Base-by-base conservation (phyloP, 2,113 vertebrate species). In the Pseudopipra pipra region DNA sequence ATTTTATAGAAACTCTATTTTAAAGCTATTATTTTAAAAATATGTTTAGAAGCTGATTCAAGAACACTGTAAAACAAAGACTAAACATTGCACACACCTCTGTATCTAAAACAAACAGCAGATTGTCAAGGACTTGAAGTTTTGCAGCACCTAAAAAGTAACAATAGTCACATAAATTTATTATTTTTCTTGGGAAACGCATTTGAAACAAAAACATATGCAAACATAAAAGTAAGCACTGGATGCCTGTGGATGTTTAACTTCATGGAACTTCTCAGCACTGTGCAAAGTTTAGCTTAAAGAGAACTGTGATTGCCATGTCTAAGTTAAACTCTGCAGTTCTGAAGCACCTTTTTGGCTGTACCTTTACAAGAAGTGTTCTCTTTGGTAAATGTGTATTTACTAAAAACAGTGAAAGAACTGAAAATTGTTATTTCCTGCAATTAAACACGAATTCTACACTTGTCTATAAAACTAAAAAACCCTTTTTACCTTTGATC, bases 31-130 rank as follows among this genome's bases (percentile, higher is more conserved):
- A 41, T 52, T 52, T 52, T 44, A 28, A 80, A 67, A 66, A n/a
- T 14, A 35, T 4, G 8, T 43, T 82, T 59, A 65, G 31, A 76
- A 92, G 14, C 10, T 82, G 25, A 24, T 59, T 74, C 6, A 51
- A 89, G 23, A 94, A 12, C 35, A 24, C 0, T 27, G 28, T 31
- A 58, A 56, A 88, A 56, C 7, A 1, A 79, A 73, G 49, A 56
- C 7, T 46, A 72, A 74, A 46, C 4, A 39, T 37, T 39, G 63
- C 35, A 96, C 98, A 87, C 97, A 99, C 99, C 97, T 98, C 98
- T 11, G 98, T 98, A 95, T 99, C 98, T 59, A 99, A 98, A 96
- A 99, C 93, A 95, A 99, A 99, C 63, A 99, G 97, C 27, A 98
- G 97, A 79, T 98, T 99, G 76, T 98, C 99, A 89, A 99, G 96